These are phyloP conservation scores for Trissoscelio sp. DNA, from an alignment of 2,888 invertebrate genomes.

Conservation along the genomic window DNA sequence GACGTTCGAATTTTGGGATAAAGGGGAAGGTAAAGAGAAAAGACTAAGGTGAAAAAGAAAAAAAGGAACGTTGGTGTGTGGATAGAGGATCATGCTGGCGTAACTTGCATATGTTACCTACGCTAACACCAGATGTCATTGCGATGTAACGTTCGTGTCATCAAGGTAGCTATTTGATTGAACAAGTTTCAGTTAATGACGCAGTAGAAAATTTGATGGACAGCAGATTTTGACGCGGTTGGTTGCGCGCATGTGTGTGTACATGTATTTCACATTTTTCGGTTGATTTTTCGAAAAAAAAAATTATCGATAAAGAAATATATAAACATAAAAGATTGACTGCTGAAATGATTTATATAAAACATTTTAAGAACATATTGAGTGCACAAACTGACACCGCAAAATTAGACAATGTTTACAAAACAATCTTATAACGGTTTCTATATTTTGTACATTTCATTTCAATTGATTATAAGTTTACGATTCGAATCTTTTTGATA, in stretches of 20 bases:
- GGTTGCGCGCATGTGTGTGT: background rate
- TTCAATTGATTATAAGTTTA: no score
- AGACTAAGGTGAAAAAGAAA: constrained; percentile 27
- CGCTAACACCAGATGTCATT: constrained; percentile 62
- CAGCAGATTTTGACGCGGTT: constrained; percentile 46
- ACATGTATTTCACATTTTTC: no score
- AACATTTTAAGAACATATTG: no score
- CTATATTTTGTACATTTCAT: no score
- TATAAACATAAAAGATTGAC: no score
- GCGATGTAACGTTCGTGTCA: constrained; percentile 60
- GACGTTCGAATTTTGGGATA: background rate
- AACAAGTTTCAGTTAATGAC: constrained; percentile 58
- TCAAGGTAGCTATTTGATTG: constrained; percentile 67
- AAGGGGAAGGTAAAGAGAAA: background rate
- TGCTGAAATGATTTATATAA: no score
- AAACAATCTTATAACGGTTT: no score
- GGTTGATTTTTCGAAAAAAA: no score
- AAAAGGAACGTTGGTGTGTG: constrained; percentile 25
- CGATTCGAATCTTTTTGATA: no score
- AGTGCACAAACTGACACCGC: no score
- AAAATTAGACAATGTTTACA: no score
- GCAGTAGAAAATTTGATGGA: constrained; percentile 44
- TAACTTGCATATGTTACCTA: constrained; percentile 60
- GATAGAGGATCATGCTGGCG: constrained; percentile 48
- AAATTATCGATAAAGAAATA: no score